These are phyloP conservation scores for Ectemnius lituratus DNA, from an alignment of 2,888 invertebrate genomes.

Conservation along the genomic window DNA sequence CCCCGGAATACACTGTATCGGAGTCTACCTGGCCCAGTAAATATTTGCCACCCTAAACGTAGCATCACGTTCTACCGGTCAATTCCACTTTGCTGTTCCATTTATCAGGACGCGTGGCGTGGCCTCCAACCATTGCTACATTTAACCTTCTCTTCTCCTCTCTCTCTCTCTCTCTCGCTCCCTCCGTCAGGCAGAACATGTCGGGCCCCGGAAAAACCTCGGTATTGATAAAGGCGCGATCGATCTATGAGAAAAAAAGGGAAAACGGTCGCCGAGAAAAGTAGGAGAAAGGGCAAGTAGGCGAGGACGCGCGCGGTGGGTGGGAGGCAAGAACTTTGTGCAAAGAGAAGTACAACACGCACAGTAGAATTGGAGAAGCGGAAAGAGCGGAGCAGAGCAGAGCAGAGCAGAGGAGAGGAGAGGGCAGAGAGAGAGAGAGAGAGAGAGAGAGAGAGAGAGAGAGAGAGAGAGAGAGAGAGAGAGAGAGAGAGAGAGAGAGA, in stretches of 20 bases:
- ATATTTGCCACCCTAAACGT: conserved; percentile 10
- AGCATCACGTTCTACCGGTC: neutral
- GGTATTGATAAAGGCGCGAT: neutral
- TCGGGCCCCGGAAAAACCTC: neutral
- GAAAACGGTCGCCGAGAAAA: conserved; percentile 9
- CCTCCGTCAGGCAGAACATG: too few species aligned
- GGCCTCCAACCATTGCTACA: neutral
- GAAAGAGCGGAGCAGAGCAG: conserved; percentile 29
- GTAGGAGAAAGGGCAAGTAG: conserved; percentile 12
- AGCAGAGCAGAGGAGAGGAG: neutral
- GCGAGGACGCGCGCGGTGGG: too few species aligned
- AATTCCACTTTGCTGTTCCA: neutral
- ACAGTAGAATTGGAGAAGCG: conserved; percentile 13
- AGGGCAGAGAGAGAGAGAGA: too few species aligned
- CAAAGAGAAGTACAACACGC: too few species aligned
- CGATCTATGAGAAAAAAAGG: too few species aligned
- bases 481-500: too few species aligned
- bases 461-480: too few species aligned
- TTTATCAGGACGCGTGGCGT: neutral
- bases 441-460: too few species aligned
- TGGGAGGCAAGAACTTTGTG: conserved; percentile 8
- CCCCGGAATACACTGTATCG: too few species aligned
- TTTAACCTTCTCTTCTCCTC: neutral
- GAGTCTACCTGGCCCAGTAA: neutral
- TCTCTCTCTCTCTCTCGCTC: too few species aligned